Evolutionary conservation across 2,888 invertebrate genomes (phyloP).

Genomic region (Leptopilina syphax): DNA sequence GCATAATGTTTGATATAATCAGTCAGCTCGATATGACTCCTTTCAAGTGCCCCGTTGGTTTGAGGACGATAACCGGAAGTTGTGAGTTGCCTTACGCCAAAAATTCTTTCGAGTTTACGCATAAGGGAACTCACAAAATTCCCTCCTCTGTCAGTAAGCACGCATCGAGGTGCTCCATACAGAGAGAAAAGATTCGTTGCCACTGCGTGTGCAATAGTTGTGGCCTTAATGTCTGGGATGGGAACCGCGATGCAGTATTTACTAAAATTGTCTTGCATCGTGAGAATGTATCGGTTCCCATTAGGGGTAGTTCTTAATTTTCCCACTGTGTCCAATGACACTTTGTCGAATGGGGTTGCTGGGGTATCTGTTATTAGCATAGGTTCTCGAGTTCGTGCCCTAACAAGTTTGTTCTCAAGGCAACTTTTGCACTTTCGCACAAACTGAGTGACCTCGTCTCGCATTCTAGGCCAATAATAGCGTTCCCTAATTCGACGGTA

Average conservation of each 20-base stretch:
- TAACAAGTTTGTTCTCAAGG: neutral
- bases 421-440: neutral
- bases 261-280: conserved; percentile 8
- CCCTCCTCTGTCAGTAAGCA: conserved; percentile 3
- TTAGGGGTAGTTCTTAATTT: neutral
- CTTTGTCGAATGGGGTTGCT: neutral
- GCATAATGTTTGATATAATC: conserved; percentile 31
- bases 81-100: neutral
- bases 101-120: neutral
- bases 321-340: neutral
- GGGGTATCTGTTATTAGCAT: neutral
- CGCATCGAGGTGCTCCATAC: neutral
- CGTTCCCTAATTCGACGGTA: neutral
- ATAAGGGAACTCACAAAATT: neutral
- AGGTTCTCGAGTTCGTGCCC: neutral
- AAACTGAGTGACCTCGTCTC: neutral
- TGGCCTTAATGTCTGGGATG: too few species aligned
- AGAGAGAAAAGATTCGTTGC: too few species aligned
- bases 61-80: conserved; percentile 16
- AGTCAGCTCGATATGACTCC: conserved; percentile 30
- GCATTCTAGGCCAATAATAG: neutral
- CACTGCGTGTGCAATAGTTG: too few species aligned
- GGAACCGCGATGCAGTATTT: conserved; percentile 7
- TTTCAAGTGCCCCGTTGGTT: conserved; percentile 34
- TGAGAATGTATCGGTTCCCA: neutral